Conservation (phyloP, 2,113 vertebrate species). For the Aramus guarauna region DNA sequence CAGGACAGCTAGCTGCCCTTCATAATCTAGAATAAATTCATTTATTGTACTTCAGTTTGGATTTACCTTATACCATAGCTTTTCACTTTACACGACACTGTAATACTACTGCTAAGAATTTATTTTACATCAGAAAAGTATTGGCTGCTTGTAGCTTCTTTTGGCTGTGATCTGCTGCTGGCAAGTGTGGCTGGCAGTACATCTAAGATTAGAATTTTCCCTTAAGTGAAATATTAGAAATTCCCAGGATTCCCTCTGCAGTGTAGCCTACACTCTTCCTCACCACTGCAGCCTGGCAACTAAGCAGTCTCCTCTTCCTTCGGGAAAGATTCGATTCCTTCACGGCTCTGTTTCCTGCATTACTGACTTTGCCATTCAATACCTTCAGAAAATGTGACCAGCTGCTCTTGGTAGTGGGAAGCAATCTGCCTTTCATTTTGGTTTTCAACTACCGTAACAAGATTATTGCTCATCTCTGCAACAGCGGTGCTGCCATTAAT, state of each 20-base stretch:
- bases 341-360: neutral
- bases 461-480: neutral
- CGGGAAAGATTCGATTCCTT: neutral
- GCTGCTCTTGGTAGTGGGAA: neutral
- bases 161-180: neutral
- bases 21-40: fast-evolving
- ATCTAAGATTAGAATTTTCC: neutral
- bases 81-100: neutral
- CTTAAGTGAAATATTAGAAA: neutral
- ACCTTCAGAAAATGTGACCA: neutral
- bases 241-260: neutral
- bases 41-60: neutral
- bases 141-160: neutral
- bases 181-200: neutral
- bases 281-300: neutral
- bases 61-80: neutral
- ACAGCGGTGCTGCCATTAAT: neutral
- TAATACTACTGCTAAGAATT: neutral
- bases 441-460: neutral
- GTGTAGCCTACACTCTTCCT: neutral
- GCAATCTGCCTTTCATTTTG: neutral
- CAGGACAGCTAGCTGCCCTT: neutral
- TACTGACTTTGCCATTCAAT: neutral
- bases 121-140: neutral
- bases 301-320: neutral